Evolutionary conservation across 2,888 invertebrate species (phyloP).

Genomic region (Sylvicola cinctus): DNA sequence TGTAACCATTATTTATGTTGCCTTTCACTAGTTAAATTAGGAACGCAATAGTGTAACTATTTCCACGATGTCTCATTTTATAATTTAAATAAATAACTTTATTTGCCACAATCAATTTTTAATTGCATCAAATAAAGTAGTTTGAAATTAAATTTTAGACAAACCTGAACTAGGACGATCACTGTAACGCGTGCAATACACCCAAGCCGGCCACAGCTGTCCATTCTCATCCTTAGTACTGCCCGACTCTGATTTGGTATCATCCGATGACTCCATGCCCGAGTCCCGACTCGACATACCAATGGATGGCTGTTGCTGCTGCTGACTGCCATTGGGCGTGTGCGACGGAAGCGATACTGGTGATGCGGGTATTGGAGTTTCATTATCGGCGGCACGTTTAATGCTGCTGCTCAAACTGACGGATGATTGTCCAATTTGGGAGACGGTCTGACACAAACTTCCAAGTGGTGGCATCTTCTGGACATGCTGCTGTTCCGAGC

Average conservation of each 20-base stretch:
- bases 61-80: no score
- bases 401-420: constrained; percentile 7
- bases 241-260: constrained; percentile 22
- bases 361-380: constrained; percentile 10
- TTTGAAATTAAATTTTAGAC: no score
- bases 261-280: constrained; percentile 26
- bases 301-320: constrained; percentile 20
- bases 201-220: constrained; percentile 86
- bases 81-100: no score
- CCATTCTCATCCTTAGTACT: constrained; percentile 21
- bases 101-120: no score
- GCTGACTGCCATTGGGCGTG: constrained; percentile 11
- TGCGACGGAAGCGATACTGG: constrained; percentile 14
- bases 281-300: constrained; percentile 24
- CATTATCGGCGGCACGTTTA: no score
- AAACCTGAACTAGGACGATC: constrained; percentile 77
- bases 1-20: no score
- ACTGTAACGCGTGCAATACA: constrained; percentile 91
- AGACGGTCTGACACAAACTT: constrained; percentile 45
- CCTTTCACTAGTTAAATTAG: no score
- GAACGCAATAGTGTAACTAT: no score
- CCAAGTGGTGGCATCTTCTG: constrained; percentile 36
- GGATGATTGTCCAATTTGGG: constrained; percentile 35
- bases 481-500: constrained; percentile 10
- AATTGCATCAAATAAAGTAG: no score